These are phyloP conservation scores for Fulmarus glacialis DNA, from an alignment of 2,113 vertebrate species.

Conservation along the genomic window DNA sequence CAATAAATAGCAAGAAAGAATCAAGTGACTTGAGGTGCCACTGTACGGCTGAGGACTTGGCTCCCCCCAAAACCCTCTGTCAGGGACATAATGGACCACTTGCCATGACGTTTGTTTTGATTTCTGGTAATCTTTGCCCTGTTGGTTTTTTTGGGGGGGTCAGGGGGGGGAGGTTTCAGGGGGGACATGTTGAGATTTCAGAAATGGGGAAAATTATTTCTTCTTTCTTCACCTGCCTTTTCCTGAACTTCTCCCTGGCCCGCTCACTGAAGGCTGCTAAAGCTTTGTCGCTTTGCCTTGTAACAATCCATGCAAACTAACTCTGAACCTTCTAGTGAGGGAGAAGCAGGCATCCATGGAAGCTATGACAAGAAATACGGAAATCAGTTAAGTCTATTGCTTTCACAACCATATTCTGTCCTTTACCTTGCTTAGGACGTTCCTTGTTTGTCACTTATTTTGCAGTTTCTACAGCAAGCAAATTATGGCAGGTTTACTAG, in stretches of 20 bases:
- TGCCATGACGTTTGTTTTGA: background rate
- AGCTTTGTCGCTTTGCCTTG: background rate
- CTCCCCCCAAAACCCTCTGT: background rate
- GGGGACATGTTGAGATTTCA: background rate
- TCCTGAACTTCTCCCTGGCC: background rate
- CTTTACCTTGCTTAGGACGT: background rate
- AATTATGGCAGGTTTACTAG: background rate
- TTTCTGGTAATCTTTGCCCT: background rate
- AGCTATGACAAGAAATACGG: background rate
- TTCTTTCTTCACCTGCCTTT: background rate
- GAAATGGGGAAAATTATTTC: background rate
- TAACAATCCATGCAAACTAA: background rate
- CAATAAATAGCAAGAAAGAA: background rate
- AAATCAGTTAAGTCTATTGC: background rate
- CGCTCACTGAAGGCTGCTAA: background rate
- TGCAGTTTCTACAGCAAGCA: background rate
- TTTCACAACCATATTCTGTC: background rate
- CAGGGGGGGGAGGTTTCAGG: rapidly evolving
- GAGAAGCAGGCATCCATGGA: background rate
- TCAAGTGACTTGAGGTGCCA: background rate
- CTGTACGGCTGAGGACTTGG: background rate
- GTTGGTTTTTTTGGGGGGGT: background rate
- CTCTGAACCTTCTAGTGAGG: background rate
- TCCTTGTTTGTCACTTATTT: background rate
- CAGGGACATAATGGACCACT: background rate